These are phyloP conservation scores for Cancer borealis DNA, from an alignment of 2,888 invertebrate genomes.

Conservation along the genomic window DNA sequence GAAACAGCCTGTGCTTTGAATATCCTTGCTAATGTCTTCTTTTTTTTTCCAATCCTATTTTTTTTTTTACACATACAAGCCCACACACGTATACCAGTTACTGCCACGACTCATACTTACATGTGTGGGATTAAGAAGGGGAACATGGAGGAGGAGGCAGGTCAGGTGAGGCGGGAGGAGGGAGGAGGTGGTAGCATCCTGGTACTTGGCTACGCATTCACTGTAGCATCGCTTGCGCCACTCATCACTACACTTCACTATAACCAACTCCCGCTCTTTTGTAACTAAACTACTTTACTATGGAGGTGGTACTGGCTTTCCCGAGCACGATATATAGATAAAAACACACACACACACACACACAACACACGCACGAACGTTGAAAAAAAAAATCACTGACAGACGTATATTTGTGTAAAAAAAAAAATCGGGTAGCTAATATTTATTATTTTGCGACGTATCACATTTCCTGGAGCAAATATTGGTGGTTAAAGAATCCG, in stretches of 20 bases:
- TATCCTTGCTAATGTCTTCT: too few species aligned
- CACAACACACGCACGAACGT: slow-evolving; percentile 16
- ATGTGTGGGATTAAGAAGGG: slow-evolving; percentile 72
- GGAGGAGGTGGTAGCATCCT: slow-evolving; percentile 47
- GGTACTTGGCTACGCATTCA: slow-evolving; percentile 34
- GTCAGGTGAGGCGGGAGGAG: slow-evolving; percentile 53
- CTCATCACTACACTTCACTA: slow-evolving; percentile 17
- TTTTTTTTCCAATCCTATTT: neutral
- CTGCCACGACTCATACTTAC: slow-evolving; percentile 59
- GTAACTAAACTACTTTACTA: neutral
- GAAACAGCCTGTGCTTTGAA: neutral
- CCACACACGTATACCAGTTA: neutral
- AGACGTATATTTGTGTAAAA: neutral
- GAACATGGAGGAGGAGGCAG: slow-evolving; percentile 64
- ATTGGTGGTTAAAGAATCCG: neutral
- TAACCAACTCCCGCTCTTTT: neutral
- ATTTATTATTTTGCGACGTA: neutral
- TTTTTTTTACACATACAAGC: neutral
- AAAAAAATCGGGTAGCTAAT: neutral
- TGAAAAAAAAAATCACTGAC: neutral
- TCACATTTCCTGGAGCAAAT: slow-evolving; percentile 34
- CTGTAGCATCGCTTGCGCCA: neutral
- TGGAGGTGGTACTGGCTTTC: neutral
- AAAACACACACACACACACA: neutral
- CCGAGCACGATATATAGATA: neutral